Conservation (phyloP, 30 jellyfish, hydroid and myxozoan species). For the Sanderia malayensis region DNA sequence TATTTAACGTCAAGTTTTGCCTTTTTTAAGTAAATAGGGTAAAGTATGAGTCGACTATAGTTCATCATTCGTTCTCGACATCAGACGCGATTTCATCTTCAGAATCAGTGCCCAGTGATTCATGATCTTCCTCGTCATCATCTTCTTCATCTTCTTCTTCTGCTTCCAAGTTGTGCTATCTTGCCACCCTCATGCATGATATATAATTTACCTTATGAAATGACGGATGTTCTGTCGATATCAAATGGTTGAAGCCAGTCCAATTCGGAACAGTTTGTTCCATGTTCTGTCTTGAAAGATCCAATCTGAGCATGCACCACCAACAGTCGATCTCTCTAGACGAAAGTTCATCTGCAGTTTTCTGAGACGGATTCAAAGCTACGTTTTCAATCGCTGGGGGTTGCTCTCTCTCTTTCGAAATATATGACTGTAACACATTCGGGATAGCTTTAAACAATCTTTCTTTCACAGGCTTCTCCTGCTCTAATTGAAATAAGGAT, state of each 20-base stretch:
- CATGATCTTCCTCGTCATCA: conserved; percentile 18
- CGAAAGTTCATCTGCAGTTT: background rate
- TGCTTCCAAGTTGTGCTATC: too few species aligned
- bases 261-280: conserved; percentile 12
- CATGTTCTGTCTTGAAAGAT: background rate
- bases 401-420: background rate
- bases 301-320: conserved; percentile 22
- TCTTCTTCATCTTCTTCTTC: conserved; percentile 23
- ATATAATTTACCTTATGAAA: too few species aligned
- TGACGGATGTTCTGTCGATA: background rate
- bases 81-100: conserved; percentile 1
- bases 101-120: background rate
- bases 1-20: too few species aligned
- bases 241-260: conserved; percentile 37
- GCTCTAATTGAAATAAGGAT: background rate
- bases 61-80: too few species aligned
- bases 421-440: background rate
- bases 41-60: too few species aligned
- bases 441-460: conserved; percentile 19
- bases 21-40: too few species aligned
- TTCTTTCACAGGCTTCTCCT: background rate
- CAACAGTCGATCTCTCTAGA: conserved; percentile 24
- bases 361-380: background rate
- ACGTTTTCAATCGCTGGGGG: background rate
- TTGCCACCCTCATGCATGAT: too few species aligned